Conservation (phyloP, 2,113 vertebrate genomes). For the Prolemur simus region DNA sequence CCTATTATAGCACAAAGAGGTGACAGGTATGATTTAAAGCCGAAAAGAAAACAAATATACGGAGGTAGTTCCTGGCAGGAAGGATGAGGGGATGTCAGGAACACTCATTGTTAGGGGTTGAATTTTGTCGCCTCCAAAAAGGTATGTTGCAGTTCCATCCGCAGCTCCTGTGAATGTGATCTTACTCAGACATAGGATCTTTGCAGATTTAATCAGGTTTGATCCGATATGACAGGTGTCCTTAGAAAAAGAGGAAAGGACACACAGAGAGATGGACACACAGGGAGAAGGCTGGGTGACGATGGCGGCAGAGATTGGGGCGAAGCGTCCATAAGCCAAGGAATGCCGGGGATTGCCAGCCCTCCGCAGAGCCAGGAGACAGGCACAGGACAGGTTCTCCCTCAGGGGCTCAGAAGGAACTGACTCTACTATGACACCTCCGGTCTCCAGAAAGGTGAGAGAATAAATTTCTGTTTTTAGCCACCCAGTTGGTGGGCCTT, state of each 20-base stretch:
- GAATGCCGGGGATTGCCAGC: background rate
- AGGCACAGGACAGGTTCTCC: no score
- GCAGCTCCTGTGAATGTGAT: no score
- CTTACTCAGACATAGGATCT: background rate
- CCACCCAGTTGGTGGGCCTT: background rate
- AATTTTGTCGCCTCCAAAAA: background rate
- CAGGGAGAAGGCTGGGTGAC: background rate
- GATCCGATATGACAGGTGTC: background rate
- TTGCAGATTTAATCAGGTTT: background rate
- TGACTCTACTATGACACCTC: no score
- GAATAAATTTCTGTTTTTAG: background rate
- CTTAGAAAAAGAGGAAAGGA: no score
- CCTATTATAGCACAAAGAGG: background rate
- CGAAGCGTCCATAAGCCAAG: accelerated
- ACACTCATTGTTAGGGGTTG: background rate
- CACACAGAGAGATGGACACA: background rate
- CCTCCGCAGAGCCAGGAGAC: background rate
- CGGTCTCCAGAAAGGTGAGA: background rate
- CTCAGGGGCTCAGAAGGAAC: background rate
- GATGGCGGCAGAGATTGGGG: background rate
- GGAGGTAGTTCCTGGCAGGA: background rate
- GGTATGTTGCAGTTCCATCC: no score
- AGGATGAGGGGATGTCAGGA: background rate
- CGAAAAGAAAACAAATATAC: background rate
- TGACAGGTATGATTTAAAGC: background rate